Base-by-base conservation (phyloP, 2,888 invertebrate genomes). In the Lymantria monacha region DNA sequence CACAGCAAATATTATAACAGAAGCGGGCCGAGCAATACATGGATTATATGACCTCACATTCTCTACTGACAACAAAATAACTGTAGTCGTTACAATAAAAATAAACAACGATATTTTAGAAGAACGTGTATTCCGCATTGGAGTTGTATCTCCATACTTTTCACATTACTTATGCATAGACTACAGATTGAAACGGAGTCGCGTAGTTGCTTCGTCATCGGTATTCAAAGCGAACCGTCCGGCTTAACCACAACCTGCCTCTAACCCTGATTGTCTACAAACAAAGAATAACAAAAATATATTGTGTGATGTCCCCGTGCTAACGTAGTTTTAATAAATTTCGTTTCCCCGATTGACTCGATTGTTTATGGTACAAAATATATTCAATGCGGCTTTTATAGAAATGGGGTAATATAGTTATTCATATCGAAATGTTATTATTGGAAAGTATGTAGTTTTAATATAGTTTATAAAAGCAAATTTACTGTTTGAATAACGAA, bases 91-190 rank as follows among this genome's bases (percentile, higher is more conserved):
- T 84, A 79, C 81, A 76, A 85, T 83, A 86, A 86, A 87, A 86
- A 86, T 86, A 84, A 79, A 83, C 79, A 80, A 77, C 80, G 78
- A 83, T 87, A 85, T 87, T 86, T 87, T 87, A 86, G 81, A 84
- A 60, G 68, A 76, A 76, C 76, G 76, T 80, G 78, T 85, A 78
- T 80, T 76, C 80, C 81, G 83, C 79, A 76, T 77, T 74, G 79
- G 72, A 66, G 81, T 73, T 72, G 78, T 74, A 83, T 85, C 82
- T 86, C 85, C 87, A 87, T 86, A 88, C 87, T 87, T 89, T 89
- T 84, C 85, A 81, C 86, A 91, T 91, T 89, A 90, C 81, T 88
- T 89, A 91, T 88, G 88, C 89, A 89, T 89, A 88, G 90, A 85
- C 80, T 87, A 87, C 80, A 88, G 88, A 90, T 90, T 90, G 90